Conservation (phyloP, 1,140 invertebrate genomes). For the Saccostrea glomerata region DNA sequence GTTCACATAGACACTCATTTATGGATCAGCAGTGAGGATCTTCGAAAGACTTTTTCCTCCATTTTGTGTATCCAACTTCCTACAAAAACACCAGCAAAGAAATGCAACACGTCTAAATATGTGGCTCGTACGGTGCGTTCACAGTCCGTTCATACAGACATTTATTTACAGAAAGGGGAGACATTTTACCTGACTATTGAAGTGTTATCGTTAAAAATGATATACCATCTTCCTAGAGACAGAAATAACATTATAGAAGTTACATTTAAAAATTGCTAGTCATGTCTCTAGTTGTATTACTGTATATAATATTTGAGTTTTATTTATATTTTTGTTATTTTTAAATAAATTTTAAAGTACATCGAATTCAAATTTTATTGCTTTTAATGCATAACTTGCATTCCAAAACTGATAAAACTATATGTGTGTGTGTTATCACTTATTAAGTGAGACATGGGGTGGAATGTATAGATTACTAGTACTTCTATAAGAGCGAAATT, state of each 20-base stretch:
- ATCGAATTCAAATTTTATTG: too few species aligned
- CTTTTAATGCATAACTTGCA: too few species aligned
- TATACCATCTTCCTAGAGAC: not conserved
- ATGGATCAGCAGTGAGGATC: not conserved
- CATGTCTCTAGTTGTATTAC: not conserved
- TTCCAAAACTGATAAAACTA: too few species aligned
- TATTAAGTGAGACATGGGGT: too few species aligned
- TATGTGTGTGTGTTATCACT: too few species aligned
- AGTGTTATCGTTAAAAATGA: not conserved
- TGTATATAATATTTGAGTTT: not conserved
- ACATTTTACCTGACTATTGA: slow-evolving; percentile 1
- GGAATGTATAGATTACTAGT: too few species aligned
- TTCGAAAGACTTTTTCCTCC: slow-evolving; percentile 6
- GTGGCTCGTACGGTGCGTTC: not conserved
- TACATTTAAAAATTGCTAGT: slow-evolving; percentile 1
- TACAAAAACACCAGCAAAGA: not conserved
- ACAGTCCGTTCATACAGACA: not conserved
- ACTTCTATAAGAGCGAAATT: too few species aligned
- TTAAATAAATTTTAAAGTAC: too few species aligned
- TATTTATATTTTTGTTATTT: not conserved
- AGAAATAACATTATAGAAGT: slow-evolving; percentile 5
- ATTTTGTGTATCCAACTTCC: not conserved
- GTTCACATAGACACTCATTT: slow-evolving; percentile 21
- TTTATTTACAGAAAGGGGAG: not conserved
- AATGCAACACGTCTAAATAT: not conserved